Evolutionary conservation across 2,797 vertebrate genomes (phyloP), one percentile per base, ranked within the genome.

Genomic region (Pterois miles): DNA sequence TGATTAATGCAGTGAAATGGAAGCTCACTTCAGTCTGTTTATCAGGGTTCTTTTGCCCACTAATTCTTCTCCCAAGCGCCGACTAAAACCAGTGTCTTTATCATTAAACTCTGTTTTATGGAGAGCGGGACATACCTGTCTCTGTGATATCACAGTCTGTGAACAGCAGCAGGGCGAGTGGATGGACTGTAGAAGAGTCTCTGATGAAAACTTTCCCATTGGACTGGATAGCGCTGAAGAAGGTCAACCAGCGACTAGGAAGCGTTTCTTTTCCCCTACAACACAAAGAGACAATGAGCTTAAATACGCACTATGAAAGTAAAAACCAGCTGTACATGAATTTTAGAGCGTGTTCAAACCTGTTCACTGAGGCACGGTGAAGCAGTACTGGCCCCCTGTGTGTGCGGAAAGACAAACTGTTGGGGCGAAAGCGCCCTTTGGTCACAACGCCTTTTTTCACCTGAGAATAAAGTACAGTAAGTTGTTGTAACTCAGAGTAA

Each of bases 321-420:
- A 11, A n/a, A 20, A 2, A 59, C 0, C 14, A 27, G 13, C 5
- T 23, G 20, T 7, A 2, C 36, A 3, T 36, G 23, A 65, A 63
- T 29, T 38, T 38, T 11, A 9, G 33, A 40, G 31, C 12, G 2
- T 2, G 14, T 8, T 52, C 84, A 66, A 65, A 98, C 98, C 97
- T 97, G 96, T 99, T 99, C 77, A 99, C 96, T 1, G 97, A 96
- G 0, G 97, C 96, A 69, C 97, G 97, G 88, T 99, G 98, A 71
- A 99, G 96, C 65, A 97, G 81, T 8, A 99, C 97, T 0, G 96
- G 94, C 18, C 98, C 97, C 0, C 94, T 96, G 78, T 94, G 91
- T 3, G 96, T 97, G 88, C 95, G 96, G 48, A 95, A 97, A 0
- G 83, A 80, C 9, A 97, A 82, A 50, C 81, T 94, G 80, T 98